Conservation (phyloP, 2,888 invertebrate genomes). For the Theodoxus fluviatilis region DNA sequence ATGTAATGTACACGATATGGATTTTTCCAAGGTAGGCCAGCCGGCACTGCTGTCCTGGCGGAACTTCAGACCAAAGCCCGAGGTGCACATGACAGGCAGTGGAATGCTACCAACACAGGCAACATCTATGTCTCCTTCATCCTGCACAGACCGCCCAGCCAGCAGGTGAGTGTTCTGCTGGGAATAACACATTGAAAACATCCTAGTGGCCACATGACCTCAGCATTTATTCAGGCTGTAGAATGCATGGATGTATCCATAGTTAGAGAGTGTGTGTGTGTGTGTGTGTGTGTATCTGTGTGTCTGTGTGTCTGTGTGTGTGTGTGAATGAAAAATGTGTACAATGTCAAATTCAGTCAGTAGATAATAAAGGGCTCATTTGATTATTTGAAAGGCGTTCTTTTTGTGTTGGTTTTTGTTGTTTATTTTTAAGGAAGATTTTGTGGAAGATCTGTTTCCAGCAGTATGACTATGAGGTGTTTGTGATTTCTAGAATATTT, state of each 20-base stretch:
- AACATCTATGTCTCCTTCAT: constrained; percentile 45
- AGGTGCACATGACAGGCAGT: constrained; percentile 39
- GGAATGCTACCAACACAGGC: constrained; percentile 39
- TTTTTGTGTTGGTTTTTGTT: too few species aligned
- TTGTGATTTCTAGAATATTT: too few species aligned
- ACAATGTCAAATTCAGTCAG: too few species aligned
- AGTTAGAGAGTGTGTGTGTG: background rate
- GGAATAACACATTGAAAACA: too few species aligned
- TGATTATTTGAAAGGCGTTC: too few species aligned
- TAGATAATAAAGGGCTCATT: too few species aligned
- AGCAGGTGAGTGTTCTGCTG: constrained; percentile 19
- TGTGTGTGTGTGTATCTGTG: background rate
- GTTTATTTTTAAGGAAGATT: too few species aligned
- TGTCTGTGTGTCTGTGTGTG: background rate
- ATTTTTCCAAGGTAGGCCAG: too few species aligned
- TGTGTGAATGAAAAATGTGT: background rate
- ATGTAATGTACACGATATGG: too few species aligned
- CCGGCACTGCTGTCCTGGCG: constrained; percentile 42
- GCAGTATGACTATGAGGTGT: too few species aligned
- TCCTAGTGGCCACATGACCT: background rate
- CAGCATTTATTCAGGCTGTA: background rate
- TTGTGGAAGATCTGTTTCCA: too few species aligned
- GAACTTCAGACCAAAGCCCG: constrained; percentile 42
- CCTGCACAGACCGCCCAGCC: constrained; percentile 29
- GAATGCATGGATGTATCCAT: background rate